These are phyloP conservation scores for Corvus cornix DNA, from an alignment of 2,113 vertebrate species.

Conservation along the genomic window DNA sequence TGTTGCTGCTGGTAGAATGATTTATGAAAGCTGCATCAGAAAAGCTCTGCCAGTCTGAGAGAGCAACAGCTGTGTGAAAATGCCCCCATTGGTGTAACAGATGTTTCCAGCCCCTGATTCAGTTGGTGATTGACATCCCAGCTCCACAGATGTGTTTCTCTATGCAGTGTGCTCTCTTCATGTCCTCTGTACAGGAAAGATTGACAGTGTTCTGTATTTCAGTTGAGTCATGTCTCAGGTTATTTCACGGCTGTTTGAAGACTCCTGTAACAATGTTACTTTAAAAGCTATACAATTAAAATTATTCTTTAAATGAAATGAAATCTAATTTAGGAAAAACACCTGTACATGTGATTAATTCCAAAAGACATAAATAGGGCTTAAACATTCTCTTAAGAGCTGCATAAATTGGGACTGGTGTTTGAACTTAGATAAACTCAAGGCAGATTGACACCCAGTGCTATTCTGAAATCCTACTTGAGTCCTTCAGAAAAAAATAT, in stretches of 20 bases:
- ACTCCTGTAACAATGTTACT: background rate
- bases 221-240: background rate
- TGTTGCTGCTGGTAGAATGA: background rate
- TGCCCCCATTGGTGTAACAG: background rate
- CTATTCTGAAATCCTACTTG: background rate
- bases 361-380: background rate
- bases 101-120: background rate
- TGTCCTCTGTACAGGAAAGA: background rate
- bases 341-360: background rate
- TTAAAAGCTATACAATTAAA: background rate
- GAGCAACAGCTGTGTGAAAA: background rate
- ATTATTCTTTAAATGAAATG: background rate
- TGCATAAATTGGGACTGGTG: background rate
- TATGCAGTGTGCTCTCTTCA: rapidly evolving
- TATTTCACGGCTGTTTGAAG: background rate
- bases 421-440: background rate
- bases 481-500: background rate
- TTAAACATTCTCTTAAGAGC: background rate
- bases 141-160: background rate
- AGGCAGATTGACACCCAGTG: background rate
- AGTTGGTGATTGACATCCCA: background rate
- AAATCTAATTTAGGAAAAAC: background rate
- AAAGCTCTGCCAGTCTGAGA: background rate
- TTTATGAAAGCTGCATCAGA: background rate
- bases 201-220: background rate